Evolutionary conservation across 2,888 invertebrate genomes (phyloP).

Genomic region (Ptychoptera contaminata): DNA sequence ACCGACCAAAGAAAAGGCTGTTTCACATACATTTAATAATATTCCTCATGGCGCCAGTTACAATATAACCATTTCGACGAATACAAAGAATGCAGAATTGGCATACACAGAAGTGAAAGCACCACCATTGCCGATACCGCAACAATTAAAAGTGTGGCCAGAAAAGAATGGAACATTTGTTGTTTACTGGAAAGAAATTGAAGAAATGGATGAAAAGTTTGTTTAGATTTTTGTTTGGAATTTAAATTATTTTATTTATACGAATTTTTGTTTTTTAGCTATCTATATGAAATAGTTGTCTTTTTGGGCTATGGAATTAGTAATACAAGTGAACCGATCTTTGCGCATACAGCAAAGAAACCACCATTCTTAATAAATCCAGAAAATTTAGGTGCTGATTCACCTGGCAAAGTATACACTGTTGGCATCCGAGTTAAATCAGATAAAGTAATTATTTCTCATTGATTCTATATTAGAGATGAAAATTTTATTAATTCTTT

Average conservation of each 20-base stretch:
- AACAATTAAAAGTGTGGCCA: constrained; percentile 42
- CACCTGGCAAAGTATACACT: constrained; percentile 36
- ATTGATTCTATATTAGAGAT: background rate
- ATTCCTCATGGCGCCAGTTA: constrained; percentile 38
- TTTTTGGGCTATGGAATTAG: constrained; percentile 37
- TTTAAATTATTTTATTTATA: background rate
- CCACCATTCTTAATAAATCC: constrained; percentile 30
- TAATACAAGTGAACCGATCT: constrained; percentile 32
- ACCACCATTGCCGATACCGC: constrained; percentile 43
- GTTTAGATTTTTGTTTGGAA: background rate
- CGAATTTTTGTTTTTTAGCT: constrained; percentile 21
- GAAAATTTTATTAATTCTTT: background rate
- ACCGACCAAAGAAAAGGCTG: constrained; percentile 32
- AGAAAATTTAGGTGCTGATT: constrained; percentile 30
- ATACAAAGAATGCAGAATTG: constrained; percentile 22
- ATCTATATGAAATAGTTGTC: constrained; percentile 48
- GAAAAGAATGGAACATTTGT: constrained; percentile 45
- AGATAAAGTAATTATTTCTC: constrained; percentile 19
- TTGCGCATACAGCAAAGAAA: constrained; percentile 31
- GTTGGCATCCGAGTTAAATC: constrained; percentile 48
- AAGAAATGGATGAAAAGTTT: constrained; percentile 12
- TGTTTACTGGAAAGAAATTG: constrained; percentile 46
- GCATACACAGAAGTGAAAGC: constrained; percentile 36
- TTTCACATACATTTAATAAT: constrained; percentile 36
- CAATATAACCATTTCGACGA: constrained; percentile 32